Base-by-base conservation (phyloP, 2,797 vertebrate genomes). In the Alosa sapidissima region DNA sequence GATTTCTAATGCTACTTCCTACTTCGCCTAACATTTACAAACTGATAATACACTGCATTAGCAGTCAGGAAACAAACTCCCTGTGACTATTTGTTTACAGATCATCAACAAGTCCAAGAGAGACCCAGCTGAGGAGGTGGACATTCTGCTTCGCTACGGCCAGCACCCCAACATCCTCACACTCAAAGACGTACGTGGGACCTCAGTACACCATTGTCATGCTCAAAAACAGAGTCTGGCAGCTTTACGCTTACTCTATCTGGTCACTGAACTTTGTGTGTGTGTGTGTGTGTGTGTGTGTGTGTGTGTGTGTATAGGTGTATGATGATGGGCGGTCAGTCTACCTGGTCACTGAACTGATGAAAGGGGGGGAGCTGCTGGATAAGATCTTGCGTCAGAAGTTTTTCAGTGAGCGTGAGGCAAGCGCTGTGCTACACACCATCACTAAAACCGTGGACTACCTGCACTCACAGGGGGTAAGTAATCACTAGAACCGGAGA, bases 101-200 rank as follows among this genome's bases (percentile, higher is more conserved):
- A 96, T 97, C 86, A 97, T 97, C 91, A 95, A 95, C 90, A 97
- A 97, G 92, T 95, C 94, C 89, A 97, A 96, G 84, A 93, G 96
- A 84, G 96, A 97, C 87, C 96, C 96, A 1, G 95, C 96, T 0
- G 96, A 97, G 91, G 96, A 97, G 93, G 96, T 96, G 14, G 96
- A 97, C 89, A 97, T 97, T 91, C 91, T 97, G 65, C 95, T 96
- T 93, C 94, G 94, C 72, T 97, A 96, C 1, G 95, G 96, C 87
- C 96, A 97, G 45, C 96, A 97, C 84, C 96, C 96, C 58, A 97
- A 97, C 88, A 96, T 97, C 90, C 96, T 97, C 87, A 97, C 96
- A 85, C 92, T 97, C 84, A 97, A 97, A 89, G 96, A 97, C 87
- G 96, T 97, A 93, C 49, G 96, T 93, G 51, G 0, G 13, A 5